Conservation (phyloP, 2,888 invertebrate species). For the Callosobruchus maculatus region DNA sequence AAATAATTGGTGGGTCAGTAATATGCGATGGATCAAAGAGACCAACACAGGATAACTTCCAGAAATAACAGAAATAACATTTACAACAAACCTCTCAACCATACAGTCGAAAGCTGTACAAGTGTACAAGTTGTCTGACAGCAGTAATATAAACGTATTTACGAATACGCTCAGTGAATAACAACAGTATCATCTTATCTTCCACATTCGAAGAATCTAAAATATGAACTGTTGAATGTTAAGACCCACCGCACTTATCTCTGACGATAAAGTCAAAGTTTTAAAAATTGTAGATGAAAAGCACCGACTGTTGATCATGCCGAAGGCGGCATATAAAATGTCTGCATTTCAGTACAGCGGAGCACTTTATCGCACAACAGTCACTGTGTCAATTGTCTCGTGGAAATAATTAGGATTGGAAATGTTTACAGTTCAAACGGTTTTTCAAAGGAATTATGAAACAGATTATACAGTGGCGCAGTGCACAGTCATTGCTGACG, state of each 20-base stretch:
- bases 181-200: not conserved
- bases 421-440: too few relatives aligned
- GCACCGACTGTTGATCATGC: not conserved
- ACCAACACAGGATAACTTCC: too few relatives aligned
- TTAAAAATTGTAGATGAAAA: not conserved
- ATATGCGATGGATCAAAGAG: too few relatives aligned
- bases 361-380: not conserved
- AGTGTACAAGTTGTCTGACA: too few relatives aligned
- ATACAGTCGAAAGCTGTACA: too few relatives aligned
- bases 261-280: not conserved
- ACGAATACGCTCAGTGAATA: not conserved
- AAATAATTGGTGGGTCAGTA: too few relatives aligned
- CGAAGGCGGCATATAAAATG: not conserved
- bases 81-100: too few relatives aligned
- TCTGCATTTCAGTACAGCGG: not conserved
- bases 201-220: not conserved
- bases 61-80: too few relatives aligned
- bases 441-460: too few relatives aligned
- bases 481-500: too few relatives aligned
- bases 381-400: not conserved
- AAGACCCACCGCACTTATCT: not conserved
- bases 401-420: not conserved
- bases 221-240: not conserved
- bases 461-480: too few relatives aligned
- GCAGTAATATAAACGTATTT: not conserved